A percentile compares a stretch with the other conserved stretches of the same genome.
Evolutionary conservation across 2,113 vertebrate species (phyloP).

Genomic region (Chaetura pelagica): DNA sequence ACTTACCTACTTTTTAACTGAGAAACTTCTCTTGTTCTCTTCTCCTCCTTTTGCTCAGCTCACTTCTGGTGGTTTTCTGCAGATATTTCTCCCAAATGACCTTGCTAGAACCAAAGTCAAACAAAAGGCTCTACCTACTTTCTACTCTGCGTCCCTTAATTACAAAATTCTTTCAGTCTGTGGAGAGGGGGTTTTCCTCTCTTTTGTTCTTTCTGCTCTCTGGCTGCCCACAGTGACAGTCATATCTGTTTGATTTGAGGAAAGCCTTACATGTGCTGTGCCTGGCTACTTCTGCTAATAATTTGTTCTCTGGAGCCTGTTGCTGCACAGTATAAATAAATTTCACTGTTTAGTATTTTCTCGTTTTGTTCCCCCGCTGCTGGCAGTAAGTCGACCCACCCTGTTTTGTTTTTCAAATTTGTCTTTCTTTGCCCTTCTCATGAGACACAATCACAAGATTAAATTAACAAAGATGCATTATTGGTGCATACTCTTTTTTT

Average conservation of each 20-base stretch:
- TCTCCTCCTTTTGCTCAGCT: neutral
- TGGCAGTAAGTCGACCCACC: conserved; percentile 4
- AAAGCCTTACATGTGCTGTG: conserved; percentile 3
- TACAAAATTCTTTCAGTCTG: neutral
- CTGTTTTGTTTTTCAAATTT: conserved; percentile 15
- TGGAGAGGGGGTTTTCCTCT: neutral
- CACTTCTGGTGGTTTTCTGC: neutral
- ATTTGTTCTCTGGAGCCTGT: conserved; percentile 39
- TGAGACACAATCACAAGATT: neutral
- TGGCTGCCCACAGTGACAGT: conserved; percentile 21
- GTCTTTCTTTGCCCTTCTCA: neutral
- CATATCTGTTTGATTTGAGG: conserved; percentile 30
- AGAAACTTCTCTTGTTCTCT: neutral
- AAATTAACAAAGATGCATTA: neutral
- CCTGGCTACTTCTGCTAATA: conserved; percentile 54
- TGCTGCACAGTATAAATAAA: conserved; percentile 36
- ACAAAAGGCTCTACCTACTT: neutral
- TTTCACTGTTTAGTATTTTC: conserved; percentile 31
- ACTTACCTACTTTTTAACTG: neutral
- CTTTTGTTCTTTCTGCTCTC: neutral
- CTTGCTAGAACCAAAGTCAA: neutral
- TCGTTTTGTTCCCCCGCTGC: neutral
- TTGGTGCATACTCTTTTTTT: neutral
- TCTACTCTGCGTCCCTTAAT: neutral
- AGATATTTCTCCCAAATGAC: neutral